Evolutionary conservation across 2,888 invertebrate genomes (phyloP).

Genomic region (Drosophila pseudotalamancana): DNA sequence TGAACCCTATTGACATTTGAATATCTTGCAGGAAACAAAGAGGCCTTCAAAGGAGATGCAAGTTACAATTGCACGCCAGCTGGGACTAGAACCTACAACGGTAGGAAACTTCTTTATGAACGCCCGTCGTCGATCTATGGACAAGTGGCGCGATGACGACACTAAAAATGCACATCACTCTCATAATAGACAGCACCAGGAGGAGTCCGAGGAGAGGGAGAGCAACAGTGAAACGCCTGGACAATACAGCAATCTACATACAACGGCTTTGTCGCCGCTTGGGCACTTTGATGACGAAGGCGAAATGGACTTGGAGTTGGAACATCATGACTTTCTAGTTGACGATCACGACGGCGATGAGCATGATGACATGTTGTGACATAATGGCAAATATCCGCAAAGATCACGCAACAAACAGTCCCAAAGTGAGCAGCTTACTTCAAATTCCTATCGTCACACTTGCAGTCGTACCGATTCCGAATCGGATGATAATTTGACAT

Average conservation of each 20-base stretch:
- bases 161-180: slow-evolving; percentile 66
- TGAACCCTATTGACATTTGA: background rate
- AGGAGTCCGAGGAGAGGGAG: slow-evolving; percentile 35
- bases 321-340: slow-evolving; percentile 81
- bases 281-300: slow-evolving; percentile 81
- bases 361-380: slow-evolving; percentile 78
- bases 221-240: slow-evolving; percentile 42
- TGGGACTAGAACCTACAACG: slow-evolving; percentile 98
- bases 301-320: slow-evolving; percentile 82
- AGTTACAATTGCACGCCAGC: slow-evolving; percentile 98
- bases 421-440: slow-evolving; percentile 1
- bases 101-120: slow-evolving; percentile 99
- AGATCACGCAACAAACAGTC: slow-evolving; percentile 6
- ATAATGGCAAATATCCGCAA: slow-evolving; percentile 48
- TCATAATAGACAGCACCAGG: slow-evolving; percentile 39
- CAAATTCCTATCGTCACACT: slow-evolving; percentile 24
- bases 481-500: background rate
- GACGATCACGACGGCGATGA: slow-evolving; percentile 63
- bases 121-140: slow-evolving; percentile 98
- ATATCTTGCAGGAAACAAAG: slow-evolving; percentile 93
- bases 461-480: slow-evolving; percentile 14
- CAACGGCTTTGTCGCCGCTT: slow-evolving; percentile 73
- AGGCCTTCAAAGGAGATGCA: slow-evolving; percentile 99
- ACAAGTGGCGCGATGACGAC: slow-evolving; percentile 99
- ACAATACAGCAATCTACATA: slow-evolving; percentile 52